phyloP scores from a whole-genome alignment of 2,888 invertebrate species.

The Idaea aversata region DNA sequence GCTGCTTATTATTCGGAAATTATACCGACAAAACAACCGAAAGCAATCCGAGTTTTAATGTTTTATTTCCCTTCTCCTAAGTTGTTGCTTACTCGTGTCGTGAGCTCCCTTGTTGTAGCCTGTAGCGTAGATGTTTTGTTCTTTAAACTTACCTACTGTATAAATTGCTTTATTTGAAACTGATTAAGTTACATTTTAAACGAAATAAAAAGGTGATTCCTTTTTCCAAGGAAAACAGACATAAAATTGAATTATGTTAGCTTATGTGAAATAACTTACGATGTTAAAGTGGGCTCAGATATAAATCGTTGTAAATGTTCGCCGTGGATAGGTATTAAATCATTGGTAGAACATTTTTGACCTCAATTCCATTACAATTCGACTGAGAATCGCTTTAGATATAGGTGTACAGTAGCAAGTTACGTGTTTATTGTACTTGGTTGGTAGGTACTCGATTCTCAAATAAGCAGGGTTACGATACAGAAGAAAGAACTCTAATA shows the following conservation, averaged over 20 bases:
- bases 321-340: slow-evolving; percentile 1
- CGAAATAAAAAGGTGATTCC: neutral
- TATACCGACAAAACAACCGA: slow-evolving; percentile 29
- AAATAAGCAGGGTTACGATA: slow-evolving; percentile 10
- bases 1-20: slow-evolving; percentile 30
- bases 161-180: neutral
- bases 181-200: neutral
- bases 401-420: neutral
- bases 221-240: neutral
- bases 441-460: slow-evolving; percentile 2
- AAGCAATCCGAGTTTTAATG: slow-evolving; percentile 30
- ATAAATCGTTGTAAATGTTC: slow-evolving; percentile 1
- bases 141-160: slow-evolving; percentile 2
- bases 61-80: slow-evolving; percentile 29
- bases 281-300: neutral
- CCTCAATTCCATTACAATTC: slow-evolving; percentile 1
- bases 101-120: slow-evolving; percentile 21
- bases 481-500: slow-evolving; percentile 14
- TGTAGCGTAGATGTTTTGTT: slow-evolving; percentile 19
- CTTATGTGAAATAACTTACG: neutral
- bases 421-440: slow-evolving; percentile 12
- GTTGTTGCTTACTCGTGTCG: slow-evolving; percentile 17
- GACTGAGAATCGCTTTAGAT: neutral
- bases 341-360: neutral
- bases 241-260: neutral